phyloP scores from a whole-genome alignment of 2,113 vertebrate genomes.

The Psophia crepitans region DNA sequence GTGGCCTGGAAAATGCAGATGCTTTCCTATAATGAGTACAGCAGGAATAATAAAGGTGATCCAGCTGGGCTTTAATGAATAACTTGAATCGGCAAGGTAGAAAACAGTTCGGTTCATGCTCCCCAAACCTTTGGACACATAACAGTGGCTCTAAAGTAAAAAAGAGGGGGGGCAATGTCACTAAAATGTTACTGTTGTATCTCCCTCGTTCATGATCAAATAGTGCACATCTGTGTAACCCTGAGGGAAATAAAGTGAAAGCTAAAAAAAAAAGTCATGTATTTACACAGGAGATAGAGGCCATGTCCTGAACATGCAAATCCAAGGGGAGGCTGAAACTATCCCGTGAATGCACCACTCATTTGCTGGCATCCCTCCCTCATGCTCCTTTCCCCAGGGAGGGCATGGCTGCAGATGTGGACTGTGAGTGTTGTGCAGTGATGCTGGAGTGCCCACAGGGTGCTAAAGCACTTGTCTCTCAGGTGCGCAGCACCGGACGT shows the following conservation, averaged over 20 bases:
- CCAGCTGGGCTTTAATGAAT: neutral
- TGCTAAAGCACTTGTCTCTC: neutral
- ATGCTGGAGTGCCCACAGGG: rapidly evolving
- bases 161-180: neutral
- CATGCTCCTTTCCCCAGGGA: neutral
- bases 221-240: neutral
- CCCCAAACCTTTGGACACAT: neutral
- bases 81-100: neutral
- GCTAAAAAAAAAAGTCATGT: neutral
- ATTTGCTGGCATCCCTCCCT: neutral
- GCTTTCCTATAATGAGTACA: neutral
- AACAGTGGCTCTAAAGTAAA: neutral
- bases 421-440: neutral
- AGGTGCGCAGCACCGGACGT: rapidly evolving
- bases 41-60: neutral
- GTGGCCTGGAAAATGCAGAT: neutral
- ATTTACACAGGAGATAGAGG: neutral
- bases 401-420: neutral
- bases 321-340: neutral
- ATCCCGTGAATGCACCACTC: neutral
- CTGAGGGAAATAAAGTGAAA: neutral
- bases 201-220: neutral
- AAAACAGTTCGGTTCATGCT: neutral
- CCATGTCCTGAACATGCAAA: neutral
- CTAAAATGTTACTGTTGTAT: neutral